phyloP scores from a whole-genome alignment of 2,113 vertebrate species.

The Notechis scutatus region DNA sequence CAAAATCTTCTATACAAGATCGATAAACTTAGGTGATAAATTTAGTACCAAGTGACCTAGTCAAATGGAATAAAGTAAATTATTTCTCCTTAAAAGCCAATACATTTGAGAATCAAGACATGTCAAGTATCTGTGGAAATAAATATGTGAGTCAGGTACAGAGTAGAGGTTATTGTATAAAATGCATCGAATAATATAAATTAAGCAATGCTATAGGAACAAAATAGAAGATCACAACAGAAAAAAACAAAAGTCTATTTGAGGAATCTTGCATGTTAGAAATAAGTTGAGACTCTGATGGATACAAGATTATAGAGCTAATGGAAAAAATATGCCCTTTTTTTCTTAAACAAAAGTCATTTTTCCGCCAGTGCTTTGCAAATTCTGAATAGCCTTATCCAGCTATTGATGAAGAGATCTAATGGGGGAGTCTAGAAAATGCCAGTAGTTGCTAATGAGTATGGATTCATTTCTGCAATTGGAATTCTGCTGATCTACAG shows the following conservation, averaged over 20 bases:
- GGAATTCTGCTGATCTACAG: not conserved
- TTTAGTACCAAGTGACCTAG: constrained; percentile 1
- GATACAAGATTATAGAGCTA: not conserved
- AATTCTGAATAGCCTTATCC: not conserved
- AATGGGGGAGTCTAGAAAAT: not conserved
- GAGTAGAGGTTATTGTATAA: not conserved
- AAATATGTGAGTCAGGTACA: not conserved
- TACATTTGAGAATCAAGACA: constrained; percentile 11
- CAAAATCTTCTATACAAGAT: constrained; percentile 20
- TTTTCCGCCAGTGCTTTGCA: not conserved
- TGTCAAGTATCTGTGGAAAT: not conserved
- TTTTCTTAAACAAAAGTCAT: not conserved
- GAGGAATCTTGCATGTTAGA: not conserved
- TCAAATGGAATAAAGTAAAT: constrained; percentile 47
- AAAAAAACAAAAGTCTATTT: not conserved
- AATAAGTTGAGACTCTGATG: not conserved
- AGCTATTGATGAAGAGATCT: not conserved
- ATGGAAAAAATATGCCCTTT: not conserved
- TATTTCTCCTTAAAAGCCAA: constrained; percentile 39
- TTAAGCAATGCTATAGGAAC: not conserved
- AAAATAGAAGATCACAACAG: not conserved
- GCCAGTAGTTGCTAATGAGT: not conserved
- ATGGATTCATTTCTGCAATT: not conserved
- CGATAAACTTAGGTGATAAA: constrained; percentile 41
- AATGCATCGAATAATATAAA: not conserved